A percentile compares a stretch with the other conserved stretches of the same genome.
These are phyloP conservation scores for Trimorus sp. DNA, from an alignment of 2,888 invertebrate genomes.

Conservation along the genomic window DNA sequence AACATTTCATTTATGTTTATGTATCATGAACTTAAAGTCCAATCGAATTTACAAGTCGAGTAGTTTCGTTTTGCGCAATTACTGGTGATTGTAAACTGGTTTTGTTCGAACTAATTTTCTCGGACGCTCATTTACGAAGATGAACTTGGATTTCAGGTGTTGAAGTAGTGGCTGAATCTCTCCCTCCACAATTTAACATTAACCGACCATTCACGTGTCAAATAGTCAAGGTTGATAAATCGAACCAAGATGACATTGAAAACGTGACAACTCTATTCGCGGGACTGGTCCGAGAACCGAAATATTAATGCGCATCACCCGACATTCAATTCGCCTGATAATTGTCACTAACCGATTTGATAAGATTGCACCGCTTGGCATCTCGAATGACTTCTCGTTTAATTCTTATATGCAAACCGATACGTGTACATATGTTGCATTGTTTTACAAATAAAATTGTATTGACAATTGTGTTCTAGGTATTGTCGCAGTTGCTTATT, in stretches of 20 bases:
- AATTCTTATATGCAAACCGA: background rate
- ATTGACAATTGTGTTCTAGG: conserved; percentile 38
- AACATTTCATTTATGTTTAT: no score
- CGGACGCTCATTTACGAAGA: no score
- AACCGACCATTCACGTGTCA: conserved; percentile 9
- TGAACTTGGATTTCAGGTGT: no score
- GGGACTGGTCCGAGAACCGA: conserved; percentile 8
- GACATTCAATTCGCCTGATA: no score
- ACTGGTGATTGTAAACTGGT: no score
- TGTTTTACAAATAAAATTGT: conserved; percentile 10
- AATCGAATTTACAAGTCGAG: no score
- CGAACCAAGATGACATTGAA: background rate
- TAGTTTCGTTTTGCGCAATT: no score
- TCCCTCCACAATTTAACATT: conserved; percentile 13
- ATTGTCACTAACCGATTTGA: background rate
- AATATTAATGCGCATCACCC: conserved; percentile 4
- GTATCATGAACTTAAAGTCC: no score
- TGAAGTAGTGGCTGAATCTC: background rate
- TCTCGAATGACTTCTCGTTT: background rate
- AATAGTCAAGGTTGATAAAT: conserved; percentile 9
- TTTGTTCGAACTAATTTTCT: no score
- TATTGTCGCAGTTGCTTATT: conserved; percentile 21
- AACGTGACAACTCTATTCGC: background rate
- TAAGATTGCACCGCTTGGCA: no score
- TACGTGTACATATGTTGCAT: no score